A percentile compares a stretch with the other conserved stretches of the same genome.
phyloP scores from a whole-genome alignment of 2,113 vertebrate genomes.

The Morone chrysops region DNA sequence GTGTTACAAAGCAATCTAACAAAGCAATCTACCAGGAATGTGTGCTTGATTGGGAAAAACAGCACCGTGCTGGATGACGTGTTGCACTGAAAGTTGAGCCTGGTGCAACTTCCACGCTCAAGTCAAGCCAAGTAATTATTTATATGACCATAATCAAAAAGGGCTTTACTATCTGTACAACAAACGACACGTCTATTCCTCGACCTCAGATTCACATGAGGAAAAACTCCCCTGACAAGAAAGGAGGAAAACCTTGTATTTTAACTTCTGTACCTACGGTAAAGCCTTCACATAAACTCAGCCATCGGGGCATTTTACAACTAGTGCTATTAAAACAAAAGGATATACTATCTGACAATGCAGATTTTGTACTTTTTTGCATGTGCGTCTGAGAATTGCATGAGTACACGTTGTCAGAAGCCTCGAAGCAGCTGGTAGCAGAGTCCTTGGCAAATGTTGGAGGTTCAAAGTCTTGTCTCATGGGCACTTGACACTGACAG shows the following conservation, averaged over 20 bases:
- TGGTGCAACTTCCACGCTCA: neutral
- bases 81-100: neutral
- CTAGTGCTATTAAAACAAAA: neutral
- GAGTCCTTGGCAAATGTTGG: slow-evolving; percentile 7
- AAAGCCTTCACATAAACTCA: neutral
- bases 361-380: neutral
- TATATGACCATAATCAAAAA: neutral
- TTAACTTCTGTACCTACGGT: neutral
- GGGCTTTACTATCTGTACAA: neutral
- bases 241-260: neutral
- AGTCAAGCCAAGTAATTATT: neutral
- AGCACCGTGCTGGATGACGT: neutral
- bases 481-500: slow-evolving; percentile 9
- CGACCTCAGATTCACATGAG: neutral
- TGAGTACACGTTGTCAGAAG: neutral
- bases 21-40: neutral
- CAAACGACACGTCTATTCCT: neutral
- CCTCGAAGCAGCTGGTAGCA: slow-evolving; percentile 4
- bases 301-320: neutral
- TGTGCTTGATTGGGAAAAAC: neutral
- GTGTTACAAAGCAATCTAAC: neutral
- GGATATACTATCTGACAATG: neutral
- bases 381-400: neutral
- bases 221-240: neutral
- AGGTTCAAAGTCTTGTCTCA: slow-evolving; percentile 29